Conservation (phyloP, 1,140 invertebrate species). For the Paraescarpia echinospica region DNA sequence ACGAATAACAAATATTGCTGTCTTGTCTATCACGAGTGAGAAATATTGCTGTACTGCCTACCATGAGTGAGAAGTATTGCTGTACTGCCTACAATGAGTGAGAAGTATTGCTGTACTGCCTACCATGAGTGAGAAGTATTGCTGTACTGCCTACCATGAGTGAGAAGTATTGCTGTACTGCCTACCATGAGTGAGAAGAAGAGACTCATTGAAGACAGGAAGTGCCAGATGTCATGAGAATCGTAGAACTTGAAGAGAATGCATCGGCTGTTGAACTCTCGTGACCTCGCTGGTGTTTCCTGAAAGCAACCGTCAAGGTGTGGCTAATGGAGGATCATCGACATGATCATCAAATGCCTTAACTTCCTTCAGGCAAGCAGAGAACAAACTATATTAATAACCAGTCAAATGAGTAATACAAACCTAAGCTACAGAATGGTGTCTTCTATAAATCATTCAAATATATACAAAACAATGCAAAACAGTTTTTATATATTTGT, state of each 20-base stretch:
- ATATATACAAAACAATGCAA: not conserved
- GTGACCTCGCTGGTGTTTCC: constrained; percentile 75
- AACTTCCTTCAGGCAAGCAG: constrained; percentile 12
- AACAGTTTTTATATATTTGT: not conserved
- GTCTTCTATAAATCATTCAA: not conserved
- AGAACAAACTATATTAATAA: no score
- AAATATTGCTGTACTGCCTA: no score
- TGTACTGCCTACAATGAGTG: not conserved
- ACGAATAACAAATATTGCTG: no score
- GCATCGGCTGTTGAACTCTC: constrained; percentile 75
- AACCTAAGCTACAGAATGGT: not conserved
- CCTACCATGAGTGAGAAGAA: constrained; percentile 77
- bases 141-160: no score
- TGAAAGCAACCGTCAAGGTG: constrained; percentile 46
- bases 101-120: no score
- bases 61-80: no score
- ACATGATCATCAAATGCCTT: no score
- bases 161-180: constrained; percentile 10
- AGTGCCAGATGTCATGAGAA: constrained; percentile 87
- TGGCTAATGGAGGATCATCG: not conserved
- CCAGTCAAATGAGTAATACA: no score
- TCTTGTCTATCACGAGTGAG: no score
- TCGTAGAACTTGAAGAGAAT: constrained; percentile 79
- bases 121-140: no score
- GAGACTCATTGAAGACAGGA: constrained; percentile 80